Percentiles rank a stretch among this genome's conserved stretches.
Evolutionary conservation across 2,888 invertebrate genomes (phyloP).

Genomic region (Tetranychus piercei): DNA sequence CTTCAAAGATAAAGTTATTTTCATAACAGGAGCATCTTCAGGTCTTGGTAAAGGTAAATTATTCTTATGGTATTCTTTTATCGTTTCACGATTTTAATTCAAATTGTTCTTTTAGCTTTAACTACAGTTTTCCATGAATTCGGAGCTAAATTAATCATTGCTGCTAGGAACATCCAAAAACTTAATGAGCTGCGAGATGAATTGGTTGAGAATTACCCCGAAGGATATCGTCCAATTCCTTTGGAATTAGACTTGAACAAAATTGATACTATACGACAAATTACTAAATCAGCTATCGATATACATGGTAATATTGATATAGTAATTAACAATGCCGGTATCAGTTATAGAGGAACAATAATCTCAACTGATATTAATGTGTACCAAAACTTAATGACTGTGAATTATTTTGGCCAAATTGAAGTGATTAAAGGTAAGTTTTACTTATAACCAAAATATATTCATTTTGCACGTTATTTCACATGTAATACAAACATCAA

Average conservation of each 20-base stretch:
- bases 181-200: slow-evolving; percentile 59
- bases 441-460: too few relatives aligned
- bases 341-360: slow-evolving; percentile 51
- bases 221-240: slow-evolving; percentile 50
- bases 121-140: slow-evolving; percentile 62
- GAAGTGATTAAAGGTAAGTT: neutral
- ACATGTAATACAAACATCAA: too few relatives aligned
- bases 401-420: too few relatives aligned
- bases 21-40: slow-evolving; percentile 86
- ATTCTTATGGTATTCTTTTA: neutral
- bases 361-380: slow-evolving; percentile 57
- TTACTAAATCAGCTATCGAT: slow-evolving; percentile 46
- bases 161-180: slow-evolving; percentile 56
- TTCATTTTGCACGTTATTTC: too few relatives aligned
- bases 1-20: slow-evolving; percentile 49
- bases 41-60: slow-evolving; percentile 58
- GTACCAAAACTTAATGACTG: slow-evolving; percentile 54
- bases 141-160: slow-evolving; percentile 66
- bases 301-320: slow-evolving; percentile 61
- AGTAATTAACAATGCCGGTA: slow-evolving; percentile 77
- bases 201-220: slow-evolving; percentile 44
- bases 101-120: slow-evolving; percentile 40
- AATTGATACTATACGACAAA: slow-evolving; percentile 43
- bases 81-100: slow-evolving; percentile 6
- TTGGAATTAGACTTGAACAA: slow-evolving; percentile 57